A percentile compares a stretch with the other conserved stretches of the same genome.
These are phyloP conservation scores for Apotomis turbidana DNA, from an alignment of 2,888 invertebrate genomes.

Conservation along the genomic window DNA sequence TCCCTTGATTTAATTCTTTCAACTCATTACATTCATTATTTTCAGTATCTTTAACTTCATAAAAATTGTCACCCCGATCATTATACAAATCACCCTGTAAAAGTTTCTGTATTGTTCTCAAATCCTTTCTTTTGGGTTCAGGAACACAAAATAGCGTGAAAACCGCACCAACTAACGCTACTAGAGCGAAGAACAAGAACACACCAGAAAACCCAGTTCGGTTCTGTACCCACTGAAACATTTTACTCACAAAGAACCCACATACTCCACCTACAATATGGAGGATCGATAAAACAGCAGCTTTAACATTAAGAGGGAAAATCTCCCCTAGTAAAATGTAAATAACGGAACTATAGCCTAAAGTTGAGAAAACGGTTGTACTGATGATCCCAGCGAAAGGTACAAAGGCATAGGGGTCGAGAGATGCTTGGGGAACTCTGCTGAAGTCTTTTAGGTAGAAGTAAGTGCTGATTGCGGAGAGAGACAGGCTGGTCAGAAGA, in stretches of 20 bases:
- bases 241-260: slow-evolving; percentile 76
- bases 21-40: slow-evolving; percentile 41
- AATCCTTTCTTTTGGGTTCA: slow-evolving; percentile 83
- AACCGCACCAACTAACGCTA: slow-evolving; percentile 72
- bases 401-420: slow-evolving; percentile 62
- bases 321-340: slow-evolving; percentile 80
- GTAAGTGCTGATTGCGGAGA: slow-evolving; percentile 62
- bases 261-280: slow-evolving; percentile 75
- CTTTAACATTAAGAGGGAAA: slow-evolving; percentile 83
- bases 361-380: slow-evolving; percentile 55
- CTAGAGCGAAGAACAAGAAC: slow-evolving; percentile 74
- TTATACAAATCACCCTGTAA: slow-evolving; percentile 69
- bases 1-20: slow-evolving; percentile 22
- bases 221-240: slow-evolving; percentile 78
- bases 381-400: slow-evolving; percentile 71
- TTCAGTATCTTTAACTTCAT: slow-evolving; percentile 30
- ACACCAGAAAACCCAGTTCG: slow-evolving; percentile 72
- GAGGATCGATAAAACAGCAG: slow-evolving; percentile 74
- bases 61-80: slow-evolving; percentile 47
- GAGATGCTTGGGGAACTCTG: slow-evolving; percentile 49
- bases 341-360: slow-evolving; percentile 78
- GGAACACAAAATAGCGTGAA: slow-evolving; percentile 79
- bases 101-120: slow-evolving; percentile 80
- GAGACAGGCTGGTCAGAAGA: slow-evolving; percentile 57
- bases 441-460: slow-evolving; percentile 64